These are phyloP conservation scores for Sphaeridia pumilis DNA, from an alignment of 2,888 invertebrate species.

Conservation along the genomic window DNA sequence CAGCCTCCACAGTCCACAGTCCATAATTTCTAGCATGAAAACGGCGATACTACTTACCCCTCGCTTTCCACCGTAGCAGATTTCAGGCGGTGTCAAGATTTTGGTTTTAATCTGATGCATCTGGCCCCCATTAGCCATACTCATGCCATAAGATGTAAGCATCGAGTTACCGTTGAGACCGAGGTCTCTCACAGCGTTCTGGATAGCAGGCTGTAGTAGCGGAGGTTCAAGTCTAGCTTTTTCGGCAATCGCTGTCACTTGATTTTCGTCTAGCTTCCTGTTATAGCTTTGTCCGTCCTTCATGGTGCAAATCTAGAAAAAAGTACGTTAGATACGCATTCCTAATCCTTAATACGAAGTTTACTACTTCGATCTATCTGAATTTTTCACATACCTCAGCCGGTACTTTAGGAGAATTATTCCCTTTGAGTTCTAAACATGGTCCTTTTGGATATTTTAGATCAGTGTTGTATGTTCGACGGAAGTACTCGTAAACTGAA, in stretches of 20 bases:
- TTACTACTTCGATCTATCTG: background rate
- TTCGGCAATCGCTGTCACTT: constrained; percentile 10
- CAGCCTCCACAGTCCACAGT: background rate
- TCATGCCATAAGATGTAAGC: constrained; percentile 2
- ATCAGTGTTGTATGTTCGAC: background rate
- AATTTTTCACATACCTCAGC: constrained; percentile 6
- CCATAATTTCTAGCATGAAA: background rate
- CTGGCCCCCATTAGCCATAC: constrained; percentile 3
- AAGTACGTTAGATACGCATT: background rate
- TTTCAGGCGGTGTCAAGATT: constrained; percentile 9
- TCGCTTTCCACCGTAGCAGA: constrained; percentile 9
- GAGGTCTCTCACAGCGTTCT: constrained; percentile 4
- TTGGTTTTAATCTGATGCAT: constrained; percentile 10
- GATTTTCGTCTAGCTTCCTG: constrained; percentile 6
- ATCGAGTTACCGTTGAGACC: constrained; percentile 1
- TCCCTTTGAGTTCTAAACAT: constrained; percentile 11
- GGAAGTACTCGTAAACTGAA: constrained; percentile 9
- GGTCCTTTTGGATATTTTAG: constrained; percentile 7
- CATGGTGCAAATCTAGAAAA: constrained; percentile 7
- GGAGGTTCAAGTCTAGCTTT: constrained; percentile 2
- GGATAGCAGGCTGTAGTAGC: constrained; percentile 2
- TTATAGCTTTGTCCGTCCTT: constrained; percentile 14
- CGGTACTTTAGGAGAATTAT: constrained; percentile 12
- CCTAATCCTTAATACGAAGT: background rate
- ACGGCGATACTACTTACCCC: background rate